phyloP scores from a whole-genome alignment of 30 jellyfish, hydroid and myxozoan species.

The Pelagia noctiluca region DNA sequence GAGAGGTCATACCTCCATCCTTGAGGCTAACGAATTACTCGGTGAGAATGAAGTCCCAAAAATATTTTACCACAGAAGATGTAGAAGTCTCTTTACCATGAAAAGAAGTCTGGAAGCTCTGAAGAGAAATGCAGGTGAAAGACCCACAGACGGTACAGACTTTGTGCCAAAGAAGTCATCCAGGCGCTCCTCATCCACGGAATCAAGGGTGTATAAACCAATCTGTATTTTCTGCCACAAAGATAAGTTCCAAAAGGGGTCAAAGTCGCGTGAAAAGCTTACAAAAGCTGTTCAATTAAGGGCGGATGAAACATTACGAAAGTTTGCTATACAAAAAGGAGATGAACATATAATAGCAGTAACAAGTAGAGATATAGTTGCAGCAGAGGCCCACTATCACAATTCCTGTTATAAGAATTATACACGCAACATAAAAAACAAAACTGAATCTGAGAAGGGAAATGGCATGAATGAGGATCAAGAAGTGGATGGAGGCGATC shows the following conservation, averaged over 20 bases:
- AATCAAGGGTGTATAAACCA: constrained; percentile 31
- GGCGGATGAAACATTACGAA: constrained; percentile 20
- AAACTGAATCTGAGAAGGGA: constrained; percentile 23
- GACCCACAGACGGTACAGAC: constrained; percentile 21
- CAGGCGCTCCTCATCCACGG: constrained; percentile 31
- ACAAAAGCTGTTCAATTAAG: constrained; percentile 13
- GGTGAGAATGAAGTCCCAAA: constrained; percentile 2
- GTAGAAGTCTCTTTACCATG: constrained; percentile 26
- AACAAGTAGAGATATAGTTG: constrained; percentile 23
- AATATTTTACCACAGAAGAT: constrained; percentile 18
- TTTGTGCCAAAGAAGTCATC: constrained; percentile 15
- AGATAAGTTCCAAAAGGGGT: constrained; percentile 23
- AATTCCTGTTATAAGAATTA: constrained; percentile 17
- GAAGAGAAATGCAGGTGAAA: constrained; percentile 19
- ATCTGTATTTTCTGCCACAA: constrained; percentile 21
- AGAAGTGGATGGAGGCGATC: constrained; percentile 12
- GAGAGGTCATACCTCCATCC: constrained; percentile 27
- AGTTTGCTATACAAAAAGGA: constrained; percentile 23
- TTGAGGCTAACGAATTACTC: constrained; percentile 18
- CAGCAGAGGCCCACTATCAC: constrained; percentile 23
- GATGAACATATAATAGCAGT: constrained; percentile 23
- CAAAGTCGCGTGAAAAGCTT: constrained; percentile 3
- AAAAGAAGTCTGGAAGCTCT: constrained; percentile 18
- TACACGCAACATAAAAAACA: constrained; percentile 3
- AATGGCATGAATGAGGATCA: constrained; percentile 7